phyloP scores from a whole-genome alignment of 2,888 invertebrate species.

The Hyalella azteca region DNA sequence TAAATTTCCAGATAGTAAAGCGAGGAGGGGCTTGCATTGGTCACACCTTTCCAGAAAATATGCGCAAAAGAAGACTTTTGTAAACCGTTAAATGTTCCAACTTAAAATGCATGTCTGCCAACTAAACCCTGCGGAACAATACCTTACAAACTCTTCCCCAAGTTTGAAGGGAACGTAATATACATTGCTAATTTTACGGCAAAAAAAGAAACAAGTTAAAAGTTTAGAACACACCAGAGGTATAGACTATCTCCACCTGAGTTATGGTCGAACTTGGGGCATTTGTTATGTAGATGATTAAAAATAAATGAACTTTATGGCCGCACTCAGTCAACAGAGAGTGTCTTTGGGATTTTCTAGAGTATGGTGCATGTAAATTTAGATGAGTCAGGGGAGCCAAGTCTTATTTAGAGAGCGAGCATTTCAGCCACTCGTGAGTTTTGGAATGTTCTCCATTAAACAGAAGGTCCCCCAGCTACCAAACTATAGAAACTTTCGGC shows the following conservation, averaged over 20 bases:
- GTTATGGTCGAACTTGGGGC: slow-evolving; percentile 18
- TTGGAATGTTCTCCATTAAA: slow-evolving; percentile 28
- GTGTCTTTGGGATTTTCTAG: slow-evolving; percentile 24
- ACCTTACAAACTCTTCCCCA: slow-evolving; percentile 35
- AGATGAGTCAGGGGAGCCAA: slow-evolving; percentile 26
- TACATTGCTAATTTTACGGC: slow-evolving; percentile 34
- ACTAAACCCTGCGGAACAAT: slow-evolving; percentile 40
- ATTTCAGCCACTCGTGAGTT: background rate
- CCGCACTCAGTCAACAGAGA: slow-evolving; percentile 33
- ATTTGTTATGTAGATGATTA: slow-evolving; percentile 36
- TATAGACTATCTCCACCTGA: slow-evolving; percentile 33
- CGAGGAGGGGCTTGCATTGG: background rate
- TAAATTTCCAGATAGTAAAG: background rate
- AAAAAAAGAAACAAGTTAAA: slow-evolving; percentile 35
- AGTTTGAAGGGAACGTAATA: slow-evolving; percentile 36
- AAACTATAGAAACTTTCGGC: background rate
- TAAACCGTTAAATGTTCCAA: slow-evolving; percentile 35
- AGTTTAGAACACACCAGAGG: slow-evolving; percentile 38
- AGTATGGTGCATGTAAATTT: slow-evolving; percentile 29
- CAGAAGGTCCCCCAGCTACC: background rate
- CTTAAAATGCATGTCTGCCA: slow-evolving; percentile 32
- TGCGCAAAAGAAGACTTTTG: slow-evolving; percentile 27
- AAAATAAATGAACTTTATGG: slow-evolving; percentile 34
- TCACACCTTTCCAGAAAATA: background rate
- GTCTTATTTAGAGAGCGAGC: background rate